Evolutionary conservation across 2,888 invertebrate genomes (phyloP).

Genomic region (Arge pagana): DNA sequence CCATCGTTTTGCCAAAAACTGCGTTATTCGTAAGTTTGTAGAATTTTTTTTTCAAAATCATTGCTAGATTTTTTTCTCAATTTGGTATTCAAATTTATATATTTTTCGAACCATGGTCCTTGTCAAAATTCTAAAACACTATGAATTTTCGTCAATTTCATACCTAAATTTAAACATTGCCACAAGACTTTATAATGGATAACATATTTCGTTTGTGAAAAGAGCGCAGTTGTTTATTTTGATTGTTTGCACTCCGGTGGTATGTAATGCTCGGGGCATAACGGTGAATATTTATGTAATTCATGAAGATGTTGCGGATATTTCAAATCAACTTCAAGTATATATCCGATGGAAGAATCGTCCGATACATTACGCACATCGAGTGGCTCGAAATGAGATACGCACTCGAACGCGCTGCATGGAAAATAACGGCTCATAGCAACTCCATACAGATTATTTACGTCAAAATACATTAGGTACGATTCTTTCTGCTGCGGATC

Average conservation of each 20-base stretch:
- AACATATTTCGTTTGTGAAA: slow-evolving; percentile 37
- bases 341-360: too few relatives aligned
- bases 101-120: slow-evolving; percentile 47
- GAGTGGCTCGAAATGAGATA: too few relatives aligned
- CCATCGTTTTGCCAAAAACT: slow-evolving; percentile 51
- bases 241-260: background rate
- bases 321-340: slow-evolving; percentile 7
- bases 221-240: slow-evolving; percentile 37
- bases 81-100: slow-evolving; percentile 52
- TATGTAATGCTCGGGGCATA: slow-evolving; percentile 3
- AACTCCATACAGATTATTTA: background rate
- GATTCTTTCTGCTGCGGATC: too few relatives aligned
- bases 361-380: too few relatives aligned
- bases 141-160: slow-evolving; percentile 43
- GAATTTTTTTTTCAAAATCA: slow-evolving; percentile 52
- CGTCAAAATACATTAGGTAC: background rate
- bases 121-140: slow-evolving; percentile 50
- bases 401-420: too few relatives aligned
- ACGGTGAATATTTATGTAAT: background rate
- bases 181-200: slow-evolving; percentile 42
- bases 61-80: slow-evolving; percentile 40
- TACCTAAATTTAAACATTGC: slow-evolving; percentile 37
- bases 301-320: background rate
- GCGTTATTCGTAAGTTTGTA: slow-evolving; percentile 54
- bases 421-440: too few relatives aligned